Evolutionary conservation across 2,113 vertebrate genomes (phyloP).

Genomic region (Proterorhinus semilunaris): DNA sequence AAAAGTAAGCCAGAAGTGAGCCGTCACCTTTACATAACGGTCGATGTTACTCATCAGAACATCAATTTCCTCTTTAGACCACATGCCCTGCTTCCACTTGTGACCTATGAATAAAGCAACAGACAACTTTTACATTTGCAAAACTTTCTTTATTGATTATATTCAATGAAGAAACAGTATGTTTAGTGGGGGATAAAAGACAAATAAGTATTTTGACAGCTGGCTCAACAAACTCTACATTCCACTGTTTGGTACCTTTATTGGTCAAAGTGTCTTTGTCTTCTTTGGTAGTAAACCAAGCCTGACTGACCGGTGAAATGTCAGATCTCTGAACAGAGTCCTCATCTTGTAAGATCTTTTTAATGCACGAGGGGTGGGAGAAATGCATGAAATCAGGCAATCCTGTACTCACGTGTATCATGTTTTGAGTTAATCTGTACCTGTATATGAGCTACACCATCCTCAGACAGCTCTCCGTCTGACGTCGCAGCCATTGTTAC

Average conservation of each 20-base stretch:
- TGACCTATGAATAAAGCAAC: constrained; percentile 79
- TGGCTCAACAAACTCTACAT: background rate
- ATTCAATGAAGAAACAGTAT: background rate
- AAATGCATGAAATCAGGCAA: background rate
- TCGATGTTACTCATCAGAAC: constrained; percentile 98
- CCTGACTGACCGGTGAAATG: constrained; percentile 94
- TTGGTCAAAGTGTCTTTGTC: constrained; percentile 96
- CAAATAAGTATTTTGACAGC: background rate
- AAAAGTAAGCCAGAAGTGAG: background rate
- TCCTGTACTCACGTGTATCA: background rate
- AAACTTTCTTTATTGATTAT: background rate
- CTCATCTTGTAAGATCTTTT: constrained; percentile 87
- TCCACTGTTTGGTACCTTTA: constrained; percentile 80
- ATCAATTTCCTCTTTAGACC: constrained; percentile 99
- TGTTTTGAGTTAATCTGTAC: constrained; percentile 47
- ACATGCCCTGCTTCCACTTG: constrained; percentile 99
- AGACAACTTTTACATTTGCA: no score
- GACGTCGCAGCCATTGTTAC: constrained; percentile 95
- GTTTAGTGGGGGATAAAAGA: background rate
- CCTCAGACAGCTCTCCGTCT: constrained; percentile 84
- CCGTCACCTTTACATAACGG: constrained; percentile 89
- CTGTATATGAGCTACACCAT: constrained; percentile 90
- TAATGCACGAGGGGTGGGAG: constrained; percentile 14
- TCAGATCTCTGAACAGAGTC: constrained; percentile 82
- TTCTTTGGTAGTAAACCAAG: constrained; percentile 99